Conservation (phyloP, 2,888 invertebrate species). For the Stictocephala bisonia region DNA sequence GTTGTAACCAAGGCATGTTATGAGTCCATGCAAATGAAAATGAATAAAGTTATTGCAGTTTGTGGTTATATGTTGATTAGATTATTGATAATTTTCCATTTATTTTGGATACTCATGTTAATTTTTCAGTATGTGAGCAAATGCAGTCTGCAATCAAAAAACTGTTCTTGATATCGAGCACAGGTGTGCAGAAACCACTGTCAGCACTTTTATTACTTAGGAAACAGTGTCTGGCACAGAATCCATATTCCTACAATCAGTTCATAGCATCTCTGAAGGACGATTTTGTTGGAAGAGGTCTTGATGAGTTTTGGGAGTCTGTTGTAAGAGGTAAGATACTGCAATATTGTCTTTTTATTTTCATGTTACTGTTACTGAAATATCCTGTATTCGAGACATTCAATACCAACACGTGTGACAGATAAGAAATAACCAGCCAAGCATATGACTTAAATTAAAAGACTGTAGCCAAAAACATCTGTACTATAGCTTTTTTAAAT, state of each 20-base stretch:
- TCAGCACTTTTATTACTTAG: slow-evolving; percentile 1
- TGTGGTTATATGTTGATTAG: not conserved
- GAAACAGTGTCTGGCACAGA: not conserved
- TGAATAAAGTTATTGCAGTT: not conserved
- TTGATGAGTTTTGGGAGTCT: not conserved
- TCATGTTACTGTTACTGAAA: no score
- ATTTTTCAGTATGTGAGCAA: slow-evolving; percentile 36
- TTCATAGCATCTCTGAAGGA: slow-evolving; percentile 23
- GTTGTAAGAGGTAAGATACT: slow-evolving; percentile 23
- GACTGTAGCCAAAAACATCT: no score
- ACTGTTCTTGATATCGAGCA: not conserved
- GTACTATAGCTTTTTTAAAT: no score
- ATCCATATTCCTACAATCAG: slow-evolving; percentile 9
- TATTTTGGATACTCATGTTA: not conserved
- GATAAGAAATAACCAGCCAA: no score
- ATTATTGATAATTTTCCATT: not conserved
- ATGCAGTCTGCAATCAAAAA: slow-evolving; percentile 30
- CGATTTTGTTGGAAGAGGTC: not conserved
- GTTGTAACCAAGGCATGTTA: no score
- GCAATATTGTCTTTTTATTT: no score
- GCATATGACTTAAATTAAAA: no score
- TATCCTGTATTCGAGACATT: no score
- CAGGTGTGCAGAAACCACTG: slow-evolving; percentile 8
- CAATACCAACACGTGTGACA: no score
- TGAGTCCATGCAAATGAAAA: no score